These are phyloP conservation scores for Pherbina coryleti DNA, from an alignment of 2,888 invertebrate species.

Conservation along the genomic window DNA sequence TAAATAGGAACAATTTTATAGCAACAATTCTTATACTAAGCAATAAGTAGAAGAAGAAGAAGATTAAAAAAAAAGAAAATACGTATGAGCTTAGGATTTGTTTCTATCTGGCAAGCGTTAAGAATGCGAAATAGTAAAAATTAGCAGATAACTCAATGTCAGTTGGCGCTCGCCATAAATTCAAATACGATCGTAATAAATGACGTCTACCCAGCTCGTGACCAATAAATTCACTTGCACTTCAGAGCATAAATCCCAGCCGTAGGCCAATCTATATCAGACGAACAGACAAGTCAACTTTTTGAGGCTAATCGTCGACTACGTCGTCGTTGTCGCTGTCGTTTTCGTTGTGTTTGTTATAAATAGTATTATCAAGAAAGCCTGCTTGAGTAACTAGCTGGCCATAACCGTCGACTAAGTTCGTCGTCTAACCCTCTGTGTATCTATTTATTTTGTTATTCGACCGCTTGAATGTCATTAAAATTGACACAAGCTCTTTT, in stretches of 20 bases:
- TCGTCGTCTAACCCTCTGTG: neutral
- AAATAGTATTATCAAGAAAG: neutral
- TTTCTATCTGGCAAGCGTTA: neutral
- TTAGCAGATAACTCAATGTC: conserved; percentile 50
- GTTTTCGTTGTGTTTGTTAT: neutral
- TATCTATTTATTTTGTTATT: neutral
- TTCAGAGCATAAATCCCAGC: conserved; percentile 29
- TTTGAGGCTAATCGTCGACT: conserved; percentile 15
- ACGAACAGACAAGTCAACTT: conserved; percentile 25
- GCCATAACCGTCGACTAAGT: neutral
- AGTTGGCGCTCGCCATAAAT: conserved; percentile 49
- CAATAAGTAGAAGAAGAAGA: neutral
- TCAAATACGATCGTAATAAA: conserved; percentile 51
- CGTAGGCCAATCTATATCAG: conserved; percentile 20
- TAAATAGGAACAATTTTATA: neutral
- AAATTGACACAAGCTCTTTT: conserved; percentile 1
- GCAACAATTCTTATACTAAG: neutral
- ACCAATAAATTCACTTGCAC: conserved; percentile 47
- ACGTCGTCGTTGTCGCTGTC: neutral
- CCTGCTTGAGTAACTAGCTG: neutral
- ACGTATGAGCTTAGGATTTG: neutral
- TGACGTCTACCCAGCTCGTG: conserved; percentile 50
- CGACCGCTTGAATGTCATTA: conserved; percentile 26
- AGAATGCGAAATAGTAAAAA: conserved; percentile 15
- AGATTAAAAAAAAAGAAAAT: neutral